Evolutionary conservation across 2,888 invertebrate genomes (phyloP).

Genomic region (Apomyelois bistriatella): DNA sequence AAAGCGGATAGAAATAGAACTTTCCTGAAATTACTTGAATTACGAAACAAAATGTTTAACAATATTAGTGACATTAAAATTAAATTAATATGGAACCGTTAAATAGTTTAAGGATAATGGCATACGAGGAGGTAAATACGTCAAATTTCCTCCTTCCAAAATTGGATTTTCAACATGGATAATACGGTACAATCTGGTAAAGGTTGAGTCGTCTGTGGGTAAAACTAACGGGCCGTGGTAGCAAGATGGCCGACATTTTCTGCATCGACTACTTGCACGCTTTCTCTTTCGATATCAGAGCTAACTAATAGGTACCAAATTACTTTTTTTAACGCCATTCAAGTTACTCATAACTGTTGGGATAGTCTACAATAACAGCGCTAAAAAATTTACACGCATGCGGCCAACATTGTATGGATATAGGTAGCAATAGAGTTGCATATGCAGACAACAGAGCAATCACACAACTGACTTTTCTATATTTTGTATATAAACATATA

Average conservation of each 20-base stretch:
- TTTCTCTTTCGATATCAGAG: slow-evolving; percentile 53
- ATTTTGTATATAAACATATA: no score
- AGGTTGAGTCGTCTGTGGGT: no score
- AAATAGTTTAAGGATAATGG: background rate
- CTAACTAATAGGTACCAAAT: slow-evolving; percentile 16
- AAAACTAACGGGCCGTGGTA: slow-evolving; percentile 34
- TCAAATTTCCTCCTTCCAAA: background rate
- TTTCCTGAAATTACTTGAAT: slow-evolving; percentile 6
- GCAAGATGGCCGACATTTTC: slow-evolving; percentile 66
- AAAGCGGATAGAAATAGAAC: background rate
- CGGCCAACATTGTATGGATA: no score
- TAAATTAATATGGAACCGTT: slow-evolving; percentile 4
- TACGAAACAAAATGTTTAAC: slow-evolving; percentile 13
- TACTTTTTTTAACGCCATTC: slow-evolving; percentile 43
- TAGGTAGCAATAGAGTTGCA: no score
- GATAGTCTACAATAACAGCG: background rate
- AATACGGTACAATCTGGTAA: slow-evolving; percentile 27
- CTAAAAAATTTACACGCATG: background rate
- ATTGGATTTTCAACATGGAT: slow-evolving; percentile 7
- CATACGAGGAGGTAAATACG: background rate
- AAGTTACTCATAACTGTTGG: slow-evolving; percentile 7
- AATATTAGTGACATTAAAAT: slow-evolving; percentile 23
- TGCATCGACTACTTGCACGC: slow-evolving; percentile 40
- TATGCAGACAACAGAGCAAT: no score
- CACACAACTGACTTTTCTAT: no score